Evolutionary conservation across 2,113 vertebrate species (phyloP), one percentile per base, ranked within the genome.

Genomic region (Agapornis roseicollis): DNA sequence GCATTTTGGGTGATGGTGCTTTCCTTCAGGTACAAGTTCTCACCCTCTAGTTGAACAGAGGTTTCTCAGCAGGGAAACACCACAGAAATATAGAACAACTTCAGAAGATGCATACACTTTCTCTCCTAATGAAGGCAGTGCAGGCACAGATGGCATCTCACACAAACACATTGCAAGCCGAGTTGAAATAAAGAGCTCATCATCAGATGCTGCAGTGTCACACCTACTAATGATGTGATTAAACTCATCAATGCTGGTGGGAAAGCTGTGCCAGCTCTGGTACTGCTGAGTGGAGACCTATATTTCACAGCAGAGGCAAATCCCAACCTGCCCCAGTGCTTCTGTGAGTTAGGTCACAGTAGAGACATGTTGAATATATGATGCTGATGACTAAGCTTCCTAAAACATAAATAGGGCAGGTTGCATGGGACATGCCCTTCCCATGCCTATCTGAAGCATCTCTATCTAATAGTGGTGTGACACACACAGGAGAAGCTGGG

Each of bases 171-270:
- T 55, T 82, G 88, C 79, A 47, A 94, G 52, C 49, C 3, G 0
- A 61, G 92, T 93, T 92, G 79, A 69, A 93, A 96, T 90, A 90
- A 96, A 92, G 90, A 95, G 70, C 93, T 95, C 94, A 92, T 90
- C 94, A 84, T 94, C 16, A 0, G 66, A 84, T 86, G 88, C 86
- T 93, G 90, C 90, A 73, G 84, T 79, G 90, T 96, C 92, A 89
- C 93, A 96, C 86, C 94, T 92, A 85, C 93, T 97, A 97, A 96
- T 72, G 92, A 95, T 94, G 88, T 82, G 90, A 95, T 95, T 95
- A 95, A 94, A 93, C 86, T 94, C 90, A 92, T 93, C 90, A 84
- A 84, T 35, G 78, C 86, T 10, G 9, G 61, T 46, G 90, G 91
- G 92, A 83, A 87, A 87, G 65, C 92, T 76, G 56, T 81, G 90